Conservation (phyloP, 2,113 vertebrate species). For the Brevimyrus niger region DNA sequence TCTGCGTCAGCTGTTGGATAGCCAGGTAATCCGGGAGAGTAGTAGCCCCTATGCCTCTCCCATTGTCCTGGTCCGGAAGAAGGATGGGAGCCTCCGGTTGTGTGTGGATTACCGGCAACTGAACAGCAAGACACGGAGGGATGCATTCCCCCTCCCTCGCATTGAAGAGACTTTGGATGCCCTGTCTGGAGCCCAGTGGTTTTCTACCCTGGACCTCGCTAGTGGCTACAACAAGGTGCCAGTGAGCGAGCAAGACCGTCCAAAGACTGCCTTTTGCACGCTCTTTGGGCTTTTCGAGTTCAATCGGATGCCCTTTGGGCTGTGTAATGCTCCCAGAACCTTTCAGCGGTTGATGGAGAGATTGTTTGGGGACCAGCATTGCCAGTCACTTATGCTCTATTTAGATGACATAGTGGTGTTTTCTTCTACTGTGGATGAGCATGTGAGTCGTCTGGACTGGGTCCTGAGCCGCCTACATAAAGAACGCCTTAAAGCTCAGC, state of each 20-base stretch:
- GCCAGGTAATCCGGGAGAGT: too few species aligned
- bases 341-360: too few species aligned
- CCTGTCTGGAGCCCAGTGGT: background rate
- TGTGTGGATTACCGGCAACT: too few species aligned
- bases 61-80: too few species aligned
- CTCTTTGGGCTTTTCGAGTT: background rate
- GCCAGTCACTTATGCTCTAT: conserved; percentile 4
- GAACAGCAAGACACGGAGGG: too few species aligned
- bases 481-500: background rate
- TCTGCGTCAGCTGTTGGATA: too few species aligned
- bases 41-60: too few species aligned
- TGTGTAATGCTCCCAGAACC: background rate
- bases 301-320: background rate
- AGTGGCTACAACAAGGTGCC: background rate
- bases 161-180: too few species aligned
- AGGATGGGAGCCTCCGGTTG: too few species aligned
- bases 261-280: background rate
- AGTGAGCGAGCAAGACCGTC: background rate
- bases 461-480: background rate
- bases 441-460: background rate
- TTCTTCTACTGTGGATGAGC: background rate
- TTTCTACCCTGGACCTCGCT: background rate
- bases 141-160: background rate
- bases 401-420: background rate
- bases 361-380: conserved; percentile 14